phyloP scores from a whole-genome alignment of 2,888 invertebrate genomes.

The Torymus aiolomorphi region DNA sequence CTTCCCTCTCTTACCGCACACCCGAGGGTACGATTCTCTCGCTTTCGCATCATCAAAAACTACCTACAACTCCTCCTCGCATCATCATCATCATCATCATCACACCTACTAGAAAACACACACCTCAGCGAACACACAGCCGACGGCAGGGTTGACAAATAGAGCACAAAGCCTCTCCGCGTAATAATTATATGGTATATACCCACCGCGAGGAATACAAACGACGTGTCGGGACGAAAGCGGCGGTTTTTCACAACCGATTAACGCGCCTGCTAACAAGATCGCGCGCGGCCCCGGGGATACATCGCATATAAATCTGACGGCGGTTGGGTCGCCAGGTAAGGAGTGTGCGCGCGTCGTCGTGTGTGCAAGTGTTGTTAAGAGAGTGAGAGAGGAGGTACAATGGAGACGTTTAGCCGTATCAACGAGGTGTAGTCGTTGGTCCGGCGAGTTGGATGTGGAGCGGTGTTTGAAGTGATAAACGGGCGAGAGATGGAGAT shows the following conservation, averaged over 20 bases:
- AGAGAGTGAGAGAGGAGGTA: background rate
- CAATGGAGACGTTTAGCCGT: background rate
- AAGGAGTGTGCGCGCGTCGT: conserved; percentile 18
- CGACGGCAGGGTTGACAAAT: conserved; percentile 31
- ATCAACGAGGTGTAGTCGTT: too few species aligned
- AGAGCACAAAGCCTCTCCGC: conserved; percentile 11
- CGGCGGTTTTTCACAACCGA: conserved; percentile 62
- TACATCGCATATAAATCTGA: conserved; percentile 59
- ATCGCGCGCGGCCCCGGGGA: conserved; percentile 54
- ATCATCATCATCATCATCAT: too few species aligned
- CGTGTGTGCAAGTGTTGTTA: background rate
- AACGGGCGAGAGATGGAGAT: too few species aligned
- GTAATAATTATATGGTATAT: conserved; percentile 16
- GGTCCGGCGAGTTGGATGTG: too few species aligned
- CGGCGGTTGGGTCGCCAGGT: conserved; percentile 30
- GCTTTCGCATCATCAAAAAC: too few species aligned
- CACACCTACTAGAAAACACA: too few species aligned
- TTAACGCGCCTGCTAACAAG: conserved; percentile 67
- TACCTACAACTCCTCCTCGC: too few species aligned
- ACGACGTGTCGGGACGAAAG: conserved; percentile 22
- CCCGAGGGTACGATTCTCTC: too few species aligned
- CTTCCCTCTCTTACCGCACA: background rate
- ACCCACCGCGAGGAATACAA: conserved; percentile 20
- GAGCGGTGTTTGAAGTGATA: too few species aligned
- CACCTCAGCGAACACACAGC: background rate